Evolutionary conservation across 2,888 invertebrate genomes (phyloP).

Genomic region (Drosophila percnosoma): DNA sequence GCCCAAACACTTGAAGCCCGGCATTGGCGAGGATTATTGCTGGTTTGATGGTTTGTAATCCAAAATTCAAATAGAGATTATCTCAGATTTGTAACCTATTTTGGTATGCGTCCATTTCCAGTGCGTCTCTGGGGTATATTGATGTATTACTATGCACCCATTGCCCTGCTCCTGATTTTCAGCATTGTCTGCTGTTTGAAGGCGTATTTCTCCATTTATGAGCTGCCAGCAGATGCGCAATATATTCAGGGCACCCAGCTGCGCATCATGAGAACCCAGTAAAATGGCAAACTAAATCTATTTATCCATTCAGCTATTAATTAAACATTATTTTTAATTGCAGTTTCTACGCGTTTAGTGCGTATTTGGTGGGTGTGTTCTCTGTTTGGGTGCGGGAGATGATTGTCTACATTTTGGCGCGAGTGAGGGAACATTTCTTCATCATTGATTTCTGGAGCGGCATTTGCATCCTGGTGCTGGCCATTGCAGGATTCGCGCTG

Average conservation of each 20-base stretch:
- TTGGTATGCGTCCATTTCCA: constrained; percentile 23
- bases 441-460: constrained; percentile 81
- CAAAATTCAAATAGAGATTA: not conserved
- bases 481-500: constrained; percentile 75
- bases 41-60: constrained; percentile 74
- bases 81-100: not conserved
- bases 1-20: constrained; percentile 70
- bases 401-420: constrained; percentile 73
- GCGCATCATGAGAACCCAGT: constrained; percentile 73
- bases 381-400: constrained; percentile 79
- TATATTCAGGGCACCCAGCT: constrained; percentile 70
- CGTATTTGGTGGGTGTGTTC: constrained; percentile 69
- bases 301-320: not conserved
- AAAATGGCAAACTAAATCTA: constrained; percentile 14
- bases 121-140: constrained; percentile 80
- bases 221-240: constrained; percentile 64
- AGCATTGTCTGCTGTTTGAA: constrained; percentile 66
- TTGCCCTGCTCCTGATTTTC: constrained; percentile 63
- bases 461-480: constrained; percentile 71
- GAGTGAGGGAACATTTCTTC: constrained; percentile 73
- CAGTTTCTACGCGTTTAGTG: constrained; percentile 74
- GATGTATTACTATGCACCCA: constrained; percentile 74
- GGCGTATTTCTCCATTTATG: constrained; percentile 69
- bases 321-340: not conserved
- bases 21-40: constrained; percentile 79